Evolutionary conservation across 2,888 invertebrate species (phyloP), one percentile per base, ranked within the genome.

Genomic region (Diarsia brunnea): DNA sequence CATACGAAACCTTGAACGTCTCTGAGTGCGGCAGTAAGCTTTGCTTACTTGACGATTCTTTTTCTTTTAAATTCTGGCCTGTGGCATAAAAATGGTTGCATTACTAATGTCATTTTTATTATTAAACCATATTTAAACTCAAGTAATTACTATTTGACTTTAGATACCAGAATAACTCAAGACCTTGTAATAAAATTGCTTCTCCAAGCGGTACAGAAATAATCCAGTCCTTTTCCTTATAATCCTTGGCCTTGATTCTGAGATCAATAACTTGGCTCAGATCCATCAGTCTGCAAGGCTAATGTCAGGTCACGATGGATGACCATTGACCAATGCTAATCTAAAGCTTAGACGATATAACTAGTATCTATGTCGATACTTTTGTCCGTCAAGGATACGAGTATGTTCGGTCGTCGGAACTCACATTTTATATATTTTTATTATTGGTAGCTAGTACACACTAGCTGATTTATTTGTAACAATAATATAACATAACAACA

Each of bases 221-320:
- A 65, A 21, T 49, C 38, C 38, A 24, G 47, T 31, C 19, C 4
- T 43, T 63, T 43, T 31, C 2, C 7, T 10, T 2, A 64, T 71
- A 71, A 66, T 65, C 51, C 51, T 72, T 78, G 51, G 14, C 80
- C 51, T 78, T 72, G 51, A 47, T 38, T 51, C 21, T 31, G 2
- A 51, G 64, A 65, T 78, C 55, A 49, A 43, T 60, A 65, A 65
- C 53, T 78, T 78, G 80, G 78, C 79, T 79, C 60, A 38, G 60
- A 53, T 65, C 80, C 78, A 78, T 78, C 65, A 53, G 27, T 47
- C 10, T 53, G 24, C 51, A 66, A 72, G 51, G 60, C n/a, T 47
- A n/a, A 65, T 61, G 31, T 70, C 63, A 38, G n/a, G 12, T 47
- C 19, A 60, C 60, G 38, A 72, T 65, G 53, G 45, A 79, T 79